These are phyloP conservation scores for Theretra japonica DNA, from an alignment of 2,888 invertebrate species.

Conservation along the genomic window DNA sequence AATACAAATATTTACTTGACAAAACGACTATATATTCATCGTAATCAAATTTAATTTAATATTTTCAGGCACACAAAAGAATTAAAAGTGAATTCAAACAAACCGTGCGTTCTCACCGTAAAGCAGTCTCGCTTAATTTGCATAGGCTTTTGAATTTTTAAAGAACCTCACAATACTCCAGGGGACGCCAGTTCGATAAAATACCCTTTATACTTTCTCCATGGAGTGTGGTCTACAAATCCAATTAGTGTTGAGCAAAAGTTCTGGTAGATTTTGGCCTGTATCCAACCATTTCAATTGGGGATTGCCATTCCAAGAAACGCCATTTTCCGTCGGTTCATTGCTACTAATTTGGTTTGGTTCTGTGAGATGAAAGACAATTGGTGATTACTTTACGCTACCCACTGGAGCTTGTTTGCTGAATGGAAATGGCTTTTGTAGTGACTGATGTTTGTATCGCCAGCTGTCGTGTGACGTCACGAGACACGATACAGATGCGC, in stretches of 20 bases:
- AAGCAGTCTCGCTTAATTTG: constrained; percentile 7
- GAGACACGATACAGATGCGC: background rate
- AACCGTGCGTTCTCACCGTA: background rate
- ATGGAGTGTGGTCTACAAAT: constrained; percentile 63
- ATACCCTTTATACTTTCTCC: constrained; percentile 47
- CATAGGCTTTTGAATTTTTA: constrained; percentile 19
- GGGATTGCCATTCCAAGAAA: constrained; percentile 60
- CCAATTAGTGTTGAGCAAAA: constrained; percentile 75
- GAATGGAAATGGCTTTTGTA: constrained; percentile 27
- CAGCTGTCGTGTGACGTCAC: background rate
- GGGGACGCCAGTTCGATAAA: constrained; percentile 16
- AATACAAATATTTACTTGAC: background rate
- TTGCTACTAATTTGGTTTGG: constrained; percentile 64
- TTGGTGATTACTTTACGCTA: constrained; percentile 55
- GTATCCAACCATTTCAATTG: constrained; percentile 72
- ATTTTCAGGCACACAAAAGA: constrained; percentile 8
- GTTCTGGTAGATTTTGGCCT: constrained; percentile 71
- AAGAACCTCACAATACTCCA: constrained; percentile 10
- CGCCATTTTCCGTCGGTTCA: constrained; percentile 52
- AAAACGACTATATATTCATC: constrained; percentile 1
- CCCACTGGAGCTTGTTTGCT: constrained; percentile 5
- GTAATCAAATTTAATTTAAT: constrained; percentile 3
- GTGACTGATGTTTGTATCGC: background rate
- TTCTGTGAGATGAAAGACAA: constrained; percentile 59
- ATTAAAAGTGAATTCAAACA: constrained; percentile 11